Conservation (phyloP, 2,113 vertebrate genomes). For the Archocentrus centrarchus region DNA sequence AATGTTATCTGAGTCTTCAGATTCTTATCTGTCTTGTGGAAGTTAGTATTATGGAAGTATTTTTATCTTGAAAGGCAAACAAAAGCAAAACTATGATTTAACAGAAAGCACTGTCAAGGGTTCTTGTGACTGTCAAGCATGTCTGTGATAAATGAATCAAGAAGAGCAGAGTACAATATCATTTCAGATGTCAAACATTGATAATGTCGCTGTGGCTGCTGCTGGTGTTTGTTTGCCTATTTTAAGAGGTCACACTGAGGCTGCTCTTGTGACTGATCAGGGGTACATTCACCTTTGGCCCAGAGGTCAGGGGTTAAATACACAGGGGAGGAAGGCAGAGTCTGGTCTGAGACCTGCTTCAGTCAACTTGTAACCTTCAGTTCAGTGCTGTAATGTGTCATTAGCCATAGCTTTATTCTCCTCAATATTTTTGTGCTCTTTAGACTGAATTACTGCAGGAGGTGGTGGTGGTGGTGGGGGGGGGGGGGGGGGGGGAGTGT, state of each 20-base stretch:
- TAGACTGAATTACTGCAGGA: background rate
- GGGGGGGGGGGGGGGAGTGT: background rate
- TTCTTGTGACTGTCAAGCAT: background rate
- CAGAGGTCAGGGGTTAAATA: slow-evolving; percentile 60
- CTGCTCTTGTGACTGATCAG: slow-evolving; percentile 43
- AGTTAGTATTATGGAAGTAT: background rate
- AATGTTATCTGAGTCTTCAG: too few species aligned
- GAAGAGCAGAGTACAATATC: background rate
- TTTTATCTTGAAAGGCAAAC: background rate
- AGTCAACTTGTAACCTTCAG: slow-evolving; percentile 21
- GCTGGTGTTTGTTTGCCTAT: background rate
- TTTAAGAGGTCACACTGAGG: slow-evolving; percentile 32
- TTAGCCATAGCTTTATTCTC: background rate
- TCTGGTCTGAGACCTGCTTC: background rate
- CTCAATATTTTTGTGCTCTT: background rate
- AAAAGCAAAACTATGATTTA: background rate
- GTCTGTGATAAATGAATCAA: background rate
- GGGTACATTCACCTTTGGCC: slow-evolving; percentile 44
- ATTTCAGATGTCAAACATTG: background rate
- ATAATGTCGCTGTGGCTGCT: background rate
- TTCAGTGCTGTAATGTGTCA: slow-evolving; percentile 1
- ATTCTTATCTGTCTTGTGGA: background rate
- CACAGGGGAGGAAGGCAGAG: slow-evolving; percentile 6
- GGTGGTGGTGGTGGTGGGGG: background rate
- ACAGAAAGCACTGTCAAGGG: background rate